Evolutionary conservation across 2,888 invertebrate genomes (phyloP), one percentile per base, ranked within the genome.

Genomic region (Nomada fucata): DNA sequence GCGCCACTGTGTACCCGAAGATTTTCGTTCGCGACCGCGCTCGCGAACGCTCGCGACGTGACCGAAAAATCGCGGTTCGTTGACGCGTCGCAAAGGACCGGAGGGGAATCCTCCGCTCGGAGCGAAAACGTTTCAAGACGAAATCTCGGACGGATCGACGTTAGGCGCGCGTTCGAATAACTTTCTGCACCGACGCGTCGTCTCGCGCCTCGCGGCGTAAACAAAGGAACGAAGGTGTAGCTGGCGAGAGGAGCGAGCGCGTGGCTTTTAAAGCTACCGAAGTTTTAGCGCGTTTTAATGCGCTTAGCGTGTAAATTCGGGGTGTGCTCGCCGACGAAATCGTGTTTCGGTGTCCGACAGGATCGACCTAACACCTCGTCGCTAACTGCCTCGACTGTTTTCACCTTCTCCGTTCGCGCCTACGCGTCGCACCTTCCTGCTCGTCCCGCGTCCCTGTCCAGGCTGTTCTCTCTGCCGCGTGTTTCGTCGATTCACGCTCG

Each of bases 381-480:
- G 90, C 91, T 90, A 90, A 90, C 87, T 91, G 86, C 82, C 71
- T 72, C 86, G 82, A 88, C 78, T 77, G 84, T 89, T 90, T 90
- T 88, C 89, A 89, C 82, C 86, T 88, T 57, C 85, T 69, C 74
- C 55, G 70, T 74, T 42, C 76, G 77, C 78, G 79, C 80, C 84
- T 80, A 88, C 85, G 70, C 78, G 55, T 36, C 72, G n/a, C 65
- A 42, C 13, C 73, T 29, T 11, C 42, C 59, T 23, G 11, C 1
- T 20, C 63, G 36, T 53, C 47, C 44, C 65, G 42, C 10, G 47
- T 10, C 52, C 59, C 20, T 29, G 11, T 18, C 9, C 44, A 52
- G n/a, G 23, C 20, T 63, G 13, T 23, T 52, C 47, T 68, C 47
- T 60, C 79, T 23, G 18, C 64, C 65, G 68, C 70, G 67, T 70